phyloP scores from a whole-genome alignment of 2,113 vertebrate genomes.

The Sinocyclocheilus maitianheensis region DNA sequence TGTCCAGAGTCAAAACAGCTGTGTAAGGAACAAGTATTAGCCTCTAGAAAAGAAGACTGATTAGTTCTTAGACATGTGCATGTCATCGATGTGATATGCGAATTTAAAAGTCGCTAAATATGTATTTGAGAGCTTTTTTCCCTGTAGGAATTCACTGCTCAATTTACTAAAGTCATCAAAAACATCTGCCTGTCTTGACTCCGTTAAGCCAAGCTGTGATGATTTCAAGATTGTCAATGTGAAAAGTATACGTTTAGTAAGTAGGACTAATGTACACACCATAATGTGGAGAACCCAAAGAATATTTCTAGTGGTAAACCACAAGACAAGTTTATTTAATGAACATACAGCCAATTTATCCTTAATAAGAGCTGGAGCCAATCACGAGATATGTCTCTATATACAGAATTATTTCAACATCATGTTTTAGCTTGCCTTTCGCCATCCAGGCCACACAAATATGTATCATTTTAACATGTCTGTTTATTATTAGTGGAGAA shows the following conservation, averaged over 20 bases:
- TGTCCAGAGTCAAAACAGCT: conserved; percentile 90
- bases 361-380: conserved; percentile 28
- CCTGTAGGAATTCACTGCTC: neutral
- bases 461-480: conserved; percentile 20
- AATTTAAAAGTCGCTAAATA: neutral
- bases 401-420: conserved; percentile 26
- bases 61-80: neutral
- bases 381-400: conserved; percentile 14
- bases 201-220: conserved; percentile 4
- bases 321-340: conserved; percentile 22
- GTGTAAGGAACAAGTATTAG: conserved; percentile 41
- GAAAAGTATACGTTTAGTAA: conserved; percentile 13
- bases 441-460: conserved; percentile 3
- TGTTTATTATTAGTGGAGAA: neutral
- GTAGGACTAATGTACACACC: neutral
- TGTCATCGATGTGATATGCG: neutral
- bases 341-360: conserved; percentile 23
- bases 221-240: neutral
- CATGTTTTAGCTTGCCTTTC: conserved; percentile 19
- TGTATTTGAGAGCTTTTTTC: neutral
- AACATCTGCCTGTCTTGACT: neutral
- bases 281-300: conserved; percentile 1
- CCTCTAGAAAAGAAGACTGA: neutral
- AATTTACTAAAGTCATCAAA: neutral
- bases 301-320: conserved; percentile 1